Evolutionary conservation across 2,888 invertebrate species (phyloP).

Genomic region (Brenthis hecate): DNA sequence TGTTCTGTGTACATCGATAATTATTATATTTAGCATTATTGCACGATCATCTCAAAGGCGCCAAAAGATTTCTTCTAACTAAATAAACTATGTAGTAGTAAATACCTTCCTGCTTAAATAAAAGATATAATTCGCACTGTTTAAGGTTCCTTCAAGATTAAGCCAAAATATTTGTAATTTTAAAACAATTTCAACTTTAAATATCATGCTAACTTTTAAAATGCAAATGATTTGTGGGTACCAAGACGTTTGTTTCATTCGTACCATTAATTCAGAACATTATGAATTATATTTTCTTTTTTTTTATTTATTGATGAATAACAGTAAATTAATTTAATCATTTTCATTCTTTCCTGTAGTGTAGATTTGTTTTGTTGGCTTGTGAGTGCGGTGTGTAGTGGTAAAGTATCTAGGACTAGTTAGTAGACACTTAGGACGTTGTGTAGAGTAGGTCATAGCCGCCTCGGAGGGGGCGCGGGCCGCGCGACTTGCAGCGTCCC

Average conservation of each 20-base stretch:
- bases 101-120: neutral
- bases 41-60: too few relatives aligned
- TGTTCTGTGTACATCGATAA: too few relatives aligned
- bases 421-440: constrained; percentile 15
- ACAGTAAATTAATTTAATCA: neutral
- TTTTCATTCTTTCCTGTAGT: constrained; percentile 21
- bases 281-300: constrained; percentile 7
- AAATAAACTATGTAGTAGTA: too few relatives aligned
- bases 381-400: constrained; percentile 26
- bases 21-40: too few relatives aligned
- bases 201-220: neutral
- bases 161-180: neutral
- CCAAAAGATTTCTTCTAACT: too few relatives aligned
- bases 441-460: constrained; percentile 43
- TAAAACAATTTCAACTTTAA: neutral
- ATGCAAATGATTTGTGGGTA: constrained; percentile 19
- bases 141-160: constrained; percentile 42
- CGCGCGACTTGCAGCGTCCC: constrained; percentile 49
- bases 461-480: constrained; percentile 56
- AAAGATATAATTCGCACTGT: neutral
- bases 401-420: constrained; percentile 11
- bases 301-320: neutral
- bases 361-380: constrained; percentile 33
- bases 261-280: constrained; percentile 1
- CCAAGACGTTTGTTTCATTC: constrained; percentile 4